Percentiles rank a stretch among this genome's conserved stretches.
Conservation (phyloP, 2,113 vertebrate genomes). For the Caretta caretta region DNA sequence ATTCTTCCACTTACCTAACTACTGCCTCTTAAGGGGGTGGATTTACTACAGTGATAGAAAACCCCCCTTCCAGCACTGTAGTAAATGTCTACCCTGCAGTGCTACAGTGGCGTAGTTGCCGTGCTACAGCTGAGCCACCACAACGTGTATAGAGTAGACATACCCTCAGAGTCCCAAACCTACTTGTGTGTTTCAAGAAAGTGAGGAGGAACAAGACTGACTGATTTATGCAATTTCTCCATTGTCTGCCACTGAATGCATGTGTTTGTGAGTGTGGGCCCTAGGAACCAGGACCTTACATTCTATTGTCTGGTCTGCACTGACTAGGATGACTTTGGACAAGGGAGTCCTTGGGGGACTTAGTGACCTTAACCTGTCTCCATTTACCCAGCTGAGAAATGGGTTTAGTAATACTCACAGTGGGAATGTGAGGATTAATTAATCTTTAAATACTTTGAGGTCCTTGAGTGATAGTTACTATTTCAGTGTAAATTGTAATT, state of each 20-base stretch:
- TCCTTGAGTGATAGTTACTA: neutral
- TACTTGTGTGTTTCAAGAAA: accelerated
- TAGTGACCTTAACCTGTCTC: neutral
- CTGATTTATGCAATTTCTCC: accelerated
- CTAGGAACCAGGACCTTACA: accelerated
- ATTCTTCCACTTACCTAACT: too few species aligned
- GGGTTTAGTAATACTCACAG: neutral
- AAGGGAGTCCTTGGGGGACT: neutral
- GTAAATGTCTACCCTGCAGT: too few species aligned
- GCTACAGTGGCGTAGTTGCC: too few species aligned
- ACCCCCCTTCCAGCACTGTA: too few species aligned
- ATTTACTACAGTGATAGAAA: too few species aligned
- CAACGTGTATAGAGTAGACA: too few species aligned
- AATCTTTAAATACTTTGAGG: neutral
- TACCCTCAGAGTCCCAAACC: accelerated
- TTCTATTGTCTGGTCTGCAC: neutral
- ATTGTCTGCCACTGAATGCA: accelerated
- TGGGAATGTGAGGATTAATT: neutral
- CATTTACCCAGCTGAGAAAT: neutral
- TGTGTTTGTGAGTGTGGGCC: accelerated
- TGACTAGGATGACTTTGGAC: accelerated
- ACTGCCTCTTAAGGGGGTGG: too few species aligned
- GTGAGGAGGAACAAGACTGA: accelerated
- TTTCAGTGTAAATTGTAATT: neutral
- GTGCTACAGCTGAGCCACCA: too few species aligned